Percentiles rank a stretch among this genome's conserved stretches.
These are phyloP conservation scores for Heliconius charithonia DNA, from an alignment of 2,888 invertebrate genomes.

Conservation along the genomic window DNA sequence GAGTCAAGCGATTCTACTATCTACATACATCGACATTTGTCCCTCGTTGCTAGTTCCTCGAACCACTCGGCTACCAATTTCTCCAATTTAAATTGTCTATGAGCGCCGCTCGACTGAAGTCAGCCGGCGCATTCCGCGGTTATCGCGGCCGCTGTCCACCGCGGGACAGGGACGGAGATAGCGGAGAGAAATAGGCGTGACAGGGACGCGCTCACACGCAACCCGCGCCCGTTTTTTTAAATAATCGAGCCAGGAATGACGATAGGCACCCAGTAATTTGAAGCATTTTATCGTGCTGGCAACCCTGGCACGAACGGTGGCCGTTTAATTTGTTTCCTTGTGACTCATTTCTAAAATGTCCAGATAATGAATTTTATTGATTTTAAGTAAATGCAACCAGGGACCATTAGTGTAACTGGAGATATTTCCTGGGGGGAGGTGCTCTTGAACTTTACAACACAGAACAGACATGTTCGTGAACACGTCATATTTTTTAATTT, in stretches of 20 bases:
- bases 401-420: background rate
- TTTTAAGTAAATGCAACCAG: slow-evolving; percentile 24
- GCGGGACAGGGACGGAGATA: slow-evolving; percentile 62
- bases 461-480: no score
- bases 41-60: slow-evolving; percentile 68
- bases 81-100: slow-evolving; percentile 83
- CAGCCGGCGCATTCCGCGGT: slow-evolving; percentile 81
- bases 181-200: slow-evolving; percentile 62
- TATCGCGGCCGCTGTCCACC: slow-evolving; percentile 70
- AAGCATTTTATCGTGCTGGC: slow-evolving; percentile 77
- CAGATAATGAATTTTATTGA: slow-evolving; percentile 37
- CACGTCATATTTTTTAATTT: no score
- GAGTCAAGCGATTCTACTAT: slow-evolving; percentile 49
- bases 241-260: slow-evolving; percentile 81
- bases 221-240: slow-evolving; percentile 78
- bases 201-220: slow-evolving; percentile 65
- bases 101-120: slow-evolving; percentile 80
- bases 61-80: slow-evolving; percentile 76
- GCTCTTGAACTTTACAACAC: no score
- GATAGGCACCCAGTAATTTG: slow-evolving; percentile 78
- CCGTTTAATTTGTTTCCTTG: slow-evolving; percentile 75
- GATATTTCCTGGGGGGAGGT: no score
- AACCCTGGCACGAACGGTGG: slow-evolving; percentile 74
- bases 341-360: slow-evolving; percentile 61
- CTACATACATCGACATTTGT: slow-evolving; percentile 59